phyloP scores from a whole-genome alignment of 2,797 vertebrate genomes.

The Galago senegalensis region DNA sequence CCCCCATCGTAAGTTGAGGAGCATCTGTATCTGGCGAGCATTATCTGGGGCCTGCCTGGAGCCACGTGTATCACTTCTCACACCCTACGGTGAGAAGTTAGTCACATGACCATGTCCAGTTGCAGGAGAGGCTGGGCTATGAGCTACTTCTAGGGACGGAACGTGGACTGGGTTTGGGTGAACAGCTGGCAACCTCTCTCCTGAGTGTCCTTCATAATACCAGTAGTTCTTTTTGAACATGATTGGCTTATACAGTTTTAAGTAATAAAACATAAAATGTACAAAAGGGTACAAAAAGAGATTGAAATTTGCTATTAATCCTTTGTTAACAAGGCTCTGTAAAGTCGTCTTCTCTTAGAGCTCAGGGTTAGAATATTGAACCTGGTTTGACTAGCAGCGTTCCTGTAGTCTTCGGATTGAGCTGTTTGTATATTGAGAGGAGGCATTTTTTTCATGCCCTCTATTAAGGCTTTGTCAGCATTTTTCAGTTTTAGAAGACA shows the following conservation, averaged over 20 bases:
- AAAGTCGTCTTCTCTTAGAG: constrained; percentile 14
- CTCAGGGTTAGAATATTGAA: constrained; percentile 71
- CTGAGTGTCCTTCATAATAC: not conserved
- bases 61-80: not conserved
- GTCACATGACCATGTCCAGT: not conserved
- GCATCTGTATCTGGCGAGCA: not conserved
- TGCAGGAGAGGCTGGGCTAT: not conserved
- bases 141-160: not conserved
- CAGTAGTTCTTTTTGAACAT: not conserved
- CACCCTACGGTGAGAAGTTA: not conserved
- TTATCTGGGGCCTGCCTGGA: not conserved
- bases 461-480: constrained; percentile 64
- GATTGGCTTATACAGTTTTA: constrained; percentile 6
- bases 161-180: not conserved
- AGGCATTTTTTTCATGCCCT: not conserved
- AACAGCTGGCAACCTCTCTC: not conserved
- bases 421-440: constrained; percentile 56
- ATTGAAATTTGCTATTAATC: constrained; percentile 14
- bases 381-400: constrained; percentile 69
- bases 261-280: constrained; percentile 19
- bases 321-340: constrained; percentile 40
- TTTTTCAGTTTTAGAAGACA: constrained; percentile 67
- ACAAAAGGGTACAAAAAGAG: not conserved
- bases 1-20: not conserved
- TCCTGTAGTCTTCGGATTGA: constrained; percentile 26